phyloP scores from a whole-genome alignment of 2,888 invertebrate species.

The Epicampocera succincta region DNA sequence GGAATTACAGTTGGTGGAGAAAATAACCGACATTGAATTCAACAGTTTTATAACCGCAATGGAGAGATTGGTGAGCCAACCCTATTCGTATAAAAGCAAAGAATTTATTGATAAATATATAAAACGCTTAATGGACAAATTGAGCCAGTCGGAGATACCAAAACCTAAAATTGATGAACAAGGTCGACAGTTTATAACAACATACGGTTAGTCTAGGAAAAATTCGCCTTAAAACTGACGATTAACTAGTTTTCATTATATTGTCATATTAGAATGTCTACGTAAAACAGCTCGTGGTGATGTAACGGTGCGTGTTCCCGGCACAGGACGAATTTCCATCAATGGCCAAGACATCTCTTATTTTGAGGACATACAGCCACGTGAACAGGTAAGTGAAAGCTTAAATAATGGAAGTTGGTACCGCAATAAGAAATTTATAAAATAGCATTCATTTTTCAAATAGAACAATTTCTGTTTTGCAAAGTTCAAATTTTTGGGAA shows the following conservation, averaged over 20 bases:
- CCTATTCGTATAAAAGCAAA: conserved; percentile 87
- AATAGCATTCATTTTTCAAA: too few species aligned
- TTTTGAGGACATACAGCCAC: conserved; percentile 87
- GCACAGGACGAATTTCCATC: conserved; percentile 91
- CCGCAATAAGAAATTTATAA: too few species aligned
- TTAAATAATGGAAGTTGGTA: too few species aligned
- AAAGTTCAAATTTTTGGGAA: too few species aligned
- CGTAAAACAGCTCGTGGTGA: conserved; percentile 88
- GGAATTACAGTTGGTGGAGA: conserved; percentile 86
- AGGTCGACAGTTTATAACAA: conserved; percentile 88
- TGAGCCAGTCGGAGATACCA: conserved; percentile 85
- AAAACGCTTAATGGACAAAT: conserved; percentile 84
- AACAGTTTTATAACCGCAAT: conserved; percentile 87
- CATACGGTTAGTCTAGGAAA: conserved; percentile 83
- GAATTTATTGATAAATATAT: conserved; percentile 89
- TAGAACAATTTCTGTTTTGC: too few species aligned
- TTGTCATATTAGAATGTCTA: conserved; percentile 84
- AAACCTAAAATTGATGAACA: conserved; percentile 87
- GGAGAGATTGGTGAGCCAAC: conserved; percentile 87
- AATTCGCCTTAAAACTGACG: neutral
- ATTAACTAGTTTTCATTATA: neutral
- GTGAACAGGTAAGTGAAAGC: conserved; percentile 87
- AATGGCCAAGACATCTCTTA: conserved; percentile 90
- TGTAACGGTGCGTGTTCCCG: conserved; percentile 91
- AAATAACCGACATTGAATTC: conserved; percentile 87